A percentile compares a stretch with the other conserved stretches of the same genome.
phyloP scores from a whole-genome alignment of 2,113 vertebrate genomes.

The Passerina amoena region DNA sequence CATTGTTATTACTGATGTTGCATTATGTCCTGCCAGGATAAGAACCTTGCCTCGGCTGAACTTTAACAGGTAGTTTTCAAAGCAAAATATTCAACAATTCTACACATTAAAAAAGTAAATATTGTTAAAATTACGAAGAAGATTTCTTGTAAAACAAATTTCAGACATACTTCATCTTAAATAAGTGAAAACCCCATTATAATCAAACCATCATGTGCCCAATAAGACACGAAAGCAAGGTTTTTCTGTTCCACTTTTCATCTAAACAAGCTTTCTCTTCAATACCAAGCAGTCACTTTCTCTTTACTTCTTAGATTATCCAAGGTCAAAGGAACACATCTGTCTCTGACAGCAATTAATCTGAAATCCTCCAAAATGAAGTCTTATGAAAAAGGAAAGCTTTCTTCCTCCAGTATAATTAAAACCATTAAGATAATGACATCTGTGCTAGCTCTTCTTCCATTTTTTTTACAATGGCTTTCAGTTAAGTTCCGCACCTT shows the following conservation, averaged over 20 bases:
- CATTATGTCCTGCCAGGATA: neutral
- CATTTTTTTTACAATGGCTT: neutral
- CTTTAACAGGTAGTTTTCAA: slow-evolving; percentile 42
- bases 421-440: neutral
- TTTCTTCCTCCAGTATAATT: neutral
- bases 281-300: neutral
- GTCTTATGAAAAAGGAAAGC: neutral
- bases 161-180: neutral
- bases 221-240: neutral
- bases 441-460: neutral
- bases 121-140: neutral
- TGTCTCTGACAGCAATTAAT: neutral
- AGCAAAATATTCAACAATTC: slow-evolving; percentile 13
- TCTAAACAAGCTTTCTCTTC: neutral
- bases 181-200: neutral
- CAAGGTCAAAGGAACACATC: neutral
- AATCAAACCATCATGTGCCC: neutral
- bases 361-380: neutral
- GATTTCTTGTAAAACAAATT: neutral
- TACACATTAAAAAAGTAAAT: neutral
- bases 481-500: neutral
- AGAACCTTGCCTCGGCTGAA: neutral
- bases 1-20: slow-evolving; percentile 22
- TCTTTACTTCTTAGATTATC: neutral
- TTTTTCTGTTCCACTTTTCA: neutral